Evolutionary conservation across 2,113 vertebrate genomes (phyloP).

Genomic region (Mus spicilegus): DNA sequence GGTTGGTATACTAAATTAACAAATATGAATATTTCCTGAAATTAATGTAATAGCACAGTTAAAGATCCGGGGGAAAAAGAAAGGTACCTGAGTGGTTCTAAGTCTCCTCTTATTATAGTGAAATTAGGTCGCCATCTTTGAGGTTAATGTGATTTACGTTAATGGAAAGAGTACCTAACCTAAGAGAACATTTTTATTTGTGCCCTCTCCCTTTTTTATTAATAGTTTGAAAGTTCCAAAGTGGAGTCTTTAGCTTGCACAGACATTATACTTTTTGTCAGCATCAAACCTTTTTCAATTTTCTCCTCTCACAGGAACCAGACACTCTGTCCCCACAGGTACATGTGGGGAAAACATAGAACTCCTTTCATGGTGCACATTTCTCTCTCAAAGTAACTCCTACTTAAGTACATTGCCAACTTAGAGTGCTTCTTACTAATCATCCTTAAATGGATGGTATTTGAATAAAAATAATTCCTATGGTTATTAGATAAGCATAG

Average conservation of each 20-base stretch:
- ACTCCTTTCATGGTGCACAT: neutral
- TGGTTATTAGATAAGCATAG: neutral
- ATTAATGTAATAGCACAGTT: neutral
- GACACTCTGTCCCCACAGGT: neutral
- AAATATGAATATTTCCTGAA: neutral
- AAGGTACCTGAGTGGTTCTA: slow-evolving; percentile 7
- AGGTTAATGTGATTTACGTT: neutral
- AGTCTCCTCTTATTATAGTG: neutral
- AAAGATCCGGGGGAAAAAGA: neutral
- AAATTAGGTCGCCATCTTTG: slow-evolving; percentile 67
- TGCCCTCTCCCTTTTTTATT: neutral
- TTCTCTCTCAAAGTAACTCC: neutral
- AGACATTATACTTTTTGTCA: neutral
- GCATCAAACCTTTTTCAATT: neutral
- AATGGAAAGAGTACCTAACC: neutral
- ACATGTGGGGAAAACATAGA: neutral
- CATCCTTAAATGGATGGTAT: neutral
- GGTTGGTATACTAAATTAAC: neutral
- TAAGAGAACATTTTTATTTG: neutral
- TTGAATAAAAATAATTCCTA: slow-evolving; percentile 24
- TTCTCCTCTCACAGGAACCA: neutral
- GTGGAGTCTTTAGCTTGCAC: neutral
- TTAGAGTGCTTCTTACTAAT: neutral
- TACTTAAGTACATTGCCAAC: neutral
- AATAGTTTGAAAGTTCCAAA: neutral